phyloP scores from a whole-genome alignment of 2,888 invertebrate species.

The Cheilosia vernalis region DNA sequence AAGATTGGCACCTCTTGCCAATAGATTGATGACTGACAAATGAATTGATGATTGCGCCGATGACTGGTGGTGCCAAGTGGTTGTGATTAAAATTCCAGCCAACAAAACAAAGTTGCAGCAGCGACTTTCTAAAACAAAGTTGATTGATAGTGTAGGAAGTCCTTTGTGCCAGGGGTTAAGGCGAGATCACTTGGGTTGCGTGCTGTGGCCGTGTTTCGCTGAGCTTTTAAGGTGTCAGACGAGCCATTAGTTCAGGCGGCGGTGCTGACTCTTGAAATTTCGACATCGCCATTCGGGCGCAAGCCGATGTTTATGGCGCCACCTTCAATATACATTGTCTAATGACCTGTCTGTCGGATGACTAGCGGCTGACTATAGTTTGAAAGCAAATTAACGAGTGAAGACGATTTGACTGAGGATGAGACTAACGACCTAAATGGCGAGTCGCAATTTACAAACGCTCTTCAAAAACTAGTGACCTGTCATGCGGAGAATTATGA shows the following conservation, averaged over 20 bases:
- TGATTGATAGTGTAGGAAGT: not conserved
- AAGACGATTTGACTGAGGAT: too few relatives aligned
- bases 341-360: too few relatives aligned
- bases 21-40: conserved; percentile 54
- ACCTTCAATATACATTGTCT: too few relatives aligned
- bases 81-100: conserved; percentile 16
- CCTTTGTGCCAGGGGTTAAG: not conserved
- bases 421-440: too few relatives aligned
- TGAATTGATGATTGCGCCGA: conserved; percentile 47
- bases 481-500: too few relatives aligned
- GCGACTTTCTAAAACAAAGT: not conserved
- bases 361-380: too few relatives aligned
- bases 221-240: not conserved
- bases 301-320: too few relatives aligned
- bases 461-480: too few relatives aligned
- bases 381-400: too few relatives aligned
- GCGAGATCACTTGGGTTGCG: not conserved
- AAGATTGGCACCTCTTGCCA: conserved; percentile 32
- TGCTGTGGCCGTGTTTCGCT: not conserved
- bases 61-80: conserved; percentile 17
- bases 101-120: not conserved
- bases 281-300: not conserved
- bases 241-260: not conserved
- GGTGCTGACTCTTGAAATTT: not conserved
- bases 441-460: too few relatives aligned